Base-by-base conservation (phyloP, 2,888 invertebrate genomes). In the Yponomeuta evonymella region DNA sequence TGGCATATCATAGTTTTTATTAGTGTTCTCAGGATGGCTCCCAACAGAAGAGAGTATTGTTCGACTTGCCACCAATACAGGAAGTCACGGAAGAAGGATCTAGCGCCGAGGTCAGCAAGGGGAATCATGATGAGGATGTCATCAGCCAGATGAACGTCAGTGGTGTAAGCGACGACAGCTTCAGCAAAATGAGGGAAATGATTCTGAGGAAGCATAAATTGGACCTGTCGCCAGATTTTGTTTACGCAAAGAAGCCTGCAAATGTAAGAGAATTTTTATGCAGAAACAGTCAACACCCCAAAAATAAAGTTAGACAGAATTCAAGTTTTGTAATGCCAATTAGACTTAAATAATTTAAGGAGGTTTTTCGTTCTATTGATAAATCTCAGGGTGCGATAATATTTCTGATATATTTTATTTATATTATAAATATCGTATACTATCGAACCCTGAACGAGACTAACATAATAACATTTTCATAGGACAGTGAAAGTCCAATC, bases 141-240 rank as follows among this genome's bases (percentile, higher is more conserved):
- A 76, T 77, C 65, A 87, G 80, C 72, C 80, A 83, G 74, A 48
- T 82, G 12, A 75, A 87, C 29, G 73, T 75, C 11, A 70, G 69
- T 33, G 36, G 2, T 33, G 79, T 73, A 0, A 84, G 78, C 72
- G 84, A 84, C 62, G 85, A 85, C 9, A 83, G 82, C 68, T 85
- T 79, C 69, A 75, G 73, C 23, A 83, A 81, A 72, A 84, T 87
- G 11, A 84, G 85, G 77, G 84, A 88, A 63, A 85, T 85, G 79
- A 79, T 88, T 70, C 71, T 88, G 15, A 88, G 84, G 73, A 82
- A 87, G 76, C 86, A 86, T 73, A 85, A 89, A 72, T 79, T 91
- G 69, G 85, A 89, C 75, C 76, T 80, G 29, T 89, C 90, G 2
- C 90, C 90, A 5, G 82, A 85, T 75, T 90, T 90, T 80, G 81